Conservation (phyloP, 2,797 vertebrate species). For the Lagodon rhomboides region DNA sequence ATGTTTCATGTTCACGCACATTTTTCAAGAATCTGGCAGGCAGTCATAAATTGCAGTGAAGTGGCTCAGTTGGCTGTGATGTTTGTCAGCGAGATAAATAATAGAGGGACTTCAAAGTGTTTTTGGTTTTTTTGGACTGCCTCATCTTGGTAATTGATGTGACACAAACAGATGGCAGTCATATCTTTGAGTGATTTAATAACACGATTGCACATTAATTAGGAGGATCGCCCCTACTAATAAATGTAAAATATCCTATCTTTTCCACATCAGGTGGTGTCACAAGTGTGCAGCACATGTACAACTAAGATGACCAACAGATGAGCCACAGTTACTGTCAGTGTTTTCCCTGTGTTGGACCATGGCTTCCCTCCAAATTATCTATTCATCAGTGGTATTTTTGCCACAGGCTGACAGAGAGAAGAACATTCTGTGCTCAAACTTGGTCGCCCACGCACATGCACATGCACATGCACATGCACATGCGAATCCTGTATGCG, state of each 20-base stretch:
- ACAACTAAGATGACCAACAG: background rate
- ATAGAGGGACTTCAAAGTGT: background rate
- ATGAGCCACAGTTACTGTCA: slow-evolving; percentile 21
- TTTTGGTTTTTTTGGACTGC: background rate
- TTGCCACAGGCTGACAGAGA: slow-evolving; percentile 46
- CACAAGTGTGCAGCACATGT: background rate
- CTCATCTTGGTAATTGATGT: background rate
- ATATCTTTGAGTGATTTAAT: background rate
- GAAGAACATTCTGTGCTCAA: slow-evolving; percentile 55
- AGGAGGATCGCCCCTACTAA: background rate
- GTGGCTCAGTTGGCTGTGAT: background rate
- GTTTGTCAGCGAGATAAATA: background rate
- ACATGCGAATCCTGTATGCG: background rate
- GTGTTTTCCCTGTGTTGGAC: slow-evolving; percentile 12
- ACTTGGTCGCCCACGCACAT: slow-evolving; percentile 49
- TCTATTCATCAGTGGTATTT: slow-evolving; percentile 58
- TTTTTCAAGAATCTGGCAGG: background rate
- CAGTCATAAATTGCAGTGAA: background rate
- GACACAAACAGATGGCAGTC: background rate
- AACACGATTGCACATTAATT: background rate
- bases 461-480: background rate
- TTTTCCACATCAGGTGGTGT: background rate
- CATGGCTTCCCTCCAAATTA: slow-evolving; percentile 28
- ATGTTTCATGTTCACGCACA: background rate
- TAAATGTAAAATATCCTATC: background rate